Conservation (phyloP, 2,113 vertebrate species). For the Corythornis madagascariensis region DNA sequence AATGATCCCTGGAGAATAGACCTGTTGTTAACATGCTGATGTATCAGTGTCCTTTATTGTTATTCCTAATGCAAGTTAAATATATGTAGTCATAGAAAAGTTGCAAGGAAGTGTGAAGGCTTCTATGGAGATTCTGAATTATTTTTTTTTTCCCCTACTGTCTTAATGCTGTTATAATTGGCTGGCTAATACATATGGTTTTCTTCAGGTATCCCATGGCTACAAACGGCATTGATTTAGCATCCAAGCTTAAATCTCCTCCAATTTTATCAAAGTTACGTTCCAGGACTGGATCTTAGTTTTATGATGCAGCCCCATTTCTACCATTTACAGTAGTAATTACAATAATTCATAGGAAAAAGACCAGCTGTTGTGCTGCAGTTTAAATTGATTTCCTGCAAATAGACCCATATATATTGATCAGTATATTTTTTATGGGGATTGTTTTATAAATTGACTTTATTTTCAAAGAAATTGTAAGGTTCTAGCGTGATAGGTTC, state of each 20-base stretch:
- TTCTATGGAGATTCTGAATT: not conserved
- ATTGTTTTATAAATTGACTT: not conserved
- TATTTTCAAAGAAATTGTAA: not conserved
- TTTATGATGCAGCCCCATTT: not conserved
- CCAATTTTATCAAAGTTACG: not conserved
- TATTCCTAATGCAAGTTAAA: not conserved
- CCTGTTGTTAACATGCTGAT: not conserved
- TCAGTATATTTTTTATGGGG: not conserved
- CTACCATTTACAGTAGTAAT: not conserved
- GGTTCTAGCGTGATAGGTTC: not conserved
- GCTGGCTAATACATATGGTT: not conserved
- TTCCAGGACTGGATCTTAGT: not conserved
- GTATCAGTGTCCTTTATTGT: not conserved
- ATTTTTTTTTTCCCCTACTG: not conserved
- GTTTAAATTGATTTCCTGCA: not conserved
- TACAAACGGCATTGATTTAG: not conserved
- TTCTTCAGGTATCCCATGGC: not conserved
- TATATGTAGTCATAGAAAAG: not conserved
- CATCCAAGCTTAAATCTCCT: not conserved
- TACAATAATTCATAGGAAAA: not conserved
- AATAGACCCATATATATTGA: not conserved
- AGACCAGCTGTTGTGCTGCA: not conserved
- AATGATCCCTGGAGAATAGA: not conserved
- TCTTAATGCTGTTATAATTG: not conserved
- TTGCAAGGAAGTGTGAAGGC: not conserved